Base-by-base conservation (phyloP, 2,888 invertebrate genomes). In the Oscheius sp. region DNA sequence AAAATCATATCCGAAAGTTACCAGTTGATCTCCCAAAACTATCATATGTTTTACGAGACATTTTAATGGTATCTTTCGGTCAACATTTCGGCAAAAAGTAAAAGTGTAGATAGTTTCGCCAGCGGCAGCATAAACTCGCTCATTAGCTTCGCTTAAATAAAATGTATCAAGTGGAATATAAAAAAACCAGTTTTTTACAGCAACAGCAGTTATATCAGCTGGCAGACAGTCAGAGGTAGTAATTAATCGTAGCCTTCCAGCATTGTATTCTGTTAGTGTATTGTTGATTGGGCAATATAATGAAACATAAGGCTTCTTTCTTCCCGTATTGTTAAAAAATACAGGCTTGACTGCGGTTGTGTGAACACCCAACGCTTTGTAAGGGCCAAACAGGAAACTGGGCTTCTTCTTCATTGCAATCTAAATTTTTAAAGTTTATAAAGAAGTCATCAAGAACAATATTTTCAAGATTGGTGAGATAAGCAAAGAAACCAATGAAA, bases 111-210 rank as follows among this genome's bases (percentile, higher is more conserved):
- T 79, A 3, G 45, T 53, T 1, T 66, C 58, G 5, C 77, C 79
- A 45, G 75, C 71, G 1, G 81, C 81, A 3, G 76, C 82, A 52
- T 72, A 83, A 29, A 66, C 49, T 27, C 52, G 27, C 9, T 49
- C 29, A 27, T 18, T 18, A 2, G 78, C 58, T 12, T 59, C 61
- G n/a, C 80, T 82, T n/a, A 43, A 81, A 52, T 66, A 21, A 16
- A 35, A 41, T 41, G 25, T 66, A 27, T 1, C 2, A 3, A 1
- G 13, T 12, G 52, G 27, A n/a, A 7, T 16, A 25, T 46, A 68
- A 27, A 12, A 27, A n/a, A 45, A 87, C 45, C 78, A 74, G 6
- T 89, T 88, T 43, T 45, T 69, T 2, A 29, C 73, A 23, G 69
- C 69, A 18, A 73, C 58, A 13, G 68, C 68, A 23, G 68, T 69